These are phyloP conservation scores for Bugulina stolonifera DNA, from an alignment of 2,888 invertebrate genomes.

Conservation along the genomic window DNA sequence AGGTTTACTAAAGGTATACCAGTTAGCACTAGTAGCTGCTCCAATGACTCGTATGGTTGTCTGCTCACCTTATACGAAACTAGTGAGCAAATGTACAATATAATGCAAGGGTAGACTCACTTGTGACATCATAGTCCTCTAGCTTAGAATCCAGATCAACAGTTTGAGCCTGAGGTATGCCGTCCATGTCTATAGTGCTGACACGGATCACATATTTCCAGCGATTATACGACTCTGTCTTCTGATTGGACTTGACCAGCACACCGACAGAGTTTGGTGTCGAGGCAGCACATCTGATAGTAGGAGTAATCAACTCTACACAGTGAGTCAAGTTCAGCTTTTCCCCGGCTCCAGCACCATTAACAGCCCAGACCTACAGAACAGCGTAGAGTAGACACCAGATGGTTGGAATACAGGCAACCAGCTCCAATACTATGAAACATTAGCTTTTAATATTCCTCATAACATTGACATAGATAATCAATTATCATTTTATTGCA, in stretches of 20 bases:
- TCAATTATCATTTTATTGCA: too few species aligned
- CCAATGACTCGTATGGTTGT: too few species aligned
- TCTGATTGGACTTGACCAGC: background rate
- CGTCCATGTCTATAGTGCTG: background rate
- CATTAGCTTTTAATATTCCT: too few species aligned
- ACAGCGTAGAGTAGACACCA: background rate
- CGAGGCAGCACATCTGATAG: background rate
- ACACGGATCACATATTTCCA: background rate
- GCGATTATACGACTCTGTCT: background rate
- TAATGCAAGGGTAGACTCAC: too few species aligned
- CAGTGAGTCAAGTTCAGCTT: constrained; percentile 3
- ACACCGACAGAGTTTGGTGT: background rate
- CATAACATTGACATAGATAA: too few species aligned
- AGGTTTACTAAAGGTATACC: too few species aligned
- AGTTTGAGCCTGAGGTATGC: background rate
- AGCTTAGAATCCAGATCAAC: background rate
- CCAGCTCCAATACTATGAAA: too few species aligned
- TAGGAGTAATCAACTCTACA: background rate
- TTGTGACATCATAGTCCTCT: background rate
- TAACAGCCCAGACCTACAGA: background rate
- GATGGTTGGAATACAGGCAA: too few species aligned
- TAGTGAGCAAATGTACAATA: too few species aligned
- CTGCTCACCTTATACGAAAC: too few species aligned
- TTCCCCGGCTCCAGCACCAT: constrained; percentile 5
- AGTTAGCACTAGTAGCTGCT: too few species aligned